A percentile compares a stretch with the other conserved stretches of the same genome.
Evolutionary conservation across 1,140 invertebrate genomes (phyloP).

Genomic region (Eulimnadia texana): DNA sequence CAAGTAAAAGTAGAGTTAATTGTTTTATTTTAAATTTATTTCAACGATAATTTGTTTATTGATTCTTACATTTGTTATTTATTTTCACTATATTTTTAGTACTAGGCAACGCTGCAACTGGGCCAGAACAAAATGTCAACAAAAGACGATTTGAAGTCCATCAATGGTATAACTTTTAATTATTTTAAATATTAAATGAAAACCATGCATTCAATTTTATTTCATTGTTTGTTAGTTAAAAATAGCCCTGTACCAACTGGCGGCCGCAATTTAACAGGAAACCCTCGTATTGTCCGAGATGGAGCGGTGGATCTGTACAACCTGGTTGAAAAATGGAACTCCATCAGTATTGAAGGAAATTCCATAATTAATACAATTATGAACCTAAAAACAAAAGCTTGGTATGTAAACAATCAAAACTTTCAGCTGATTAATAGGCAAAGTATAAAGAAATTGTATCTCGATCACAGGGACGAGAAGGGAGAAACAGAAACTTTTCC

Average conservation of each 20-base stretch:
- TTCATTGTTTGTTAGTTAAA: not conserved
- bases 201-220: not conserved
- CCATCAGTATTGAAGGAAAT: not conserved
- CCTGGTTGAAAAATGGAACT: not conserved
- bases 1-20: not conserved
- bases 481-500: not conserved
- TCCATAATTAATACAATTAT: not conserved
- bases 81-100: not conserved
- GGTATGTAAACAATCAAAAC: slow-evolving; percentile 4
- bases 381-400: not conserved
- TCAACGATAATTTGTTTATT: not conserved
- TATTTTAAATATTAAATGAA: not conserved
- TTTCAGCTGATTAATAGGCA: not conserved
- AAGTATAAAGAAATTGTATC: not conserved
- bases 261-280: not conserved
- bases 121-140: not conserved
- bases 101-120: not conserved
- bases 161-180: not conserved
- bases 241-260: slow-evolving; percentile 1
- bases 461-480: not conserved
- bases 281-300: not conserved
- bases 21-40: not conserved
- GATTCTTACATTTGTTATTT: no score
- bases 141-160: not conserved
- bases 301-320: slow-evolving; percentile 1